Base-by-base conservation (phyloP, 2,888 invertebrate genomes). In the Acrocyrtus sp. region DNA sequence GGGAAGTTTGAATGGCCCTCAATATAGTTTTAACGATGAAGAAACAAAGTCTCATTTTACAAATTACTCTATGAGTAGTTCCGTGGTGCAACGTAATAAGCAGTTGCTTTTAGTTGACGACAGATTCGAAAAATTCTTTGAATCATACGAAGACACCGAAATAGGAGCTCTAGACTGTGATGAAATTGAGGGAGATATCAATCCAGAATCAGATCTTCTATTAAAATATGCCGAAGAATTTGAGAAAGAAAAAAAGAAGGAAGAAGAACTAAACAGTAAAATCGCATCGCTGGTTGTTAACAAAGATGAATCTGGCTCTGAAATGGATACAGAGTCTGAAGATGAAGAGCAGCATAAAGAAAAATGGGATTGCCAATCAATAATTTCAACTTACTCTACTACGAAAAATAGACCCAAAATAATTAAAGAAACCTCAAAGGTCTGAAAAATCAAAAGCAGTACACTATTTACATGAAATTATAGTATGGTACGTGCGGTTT, bases 21-120 rank as follows among this genome's bases (percentile, higher is more conserved):
- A 85, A 63, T 86, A 84, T 67, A 82, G 56, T 27, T 72, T 66
- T 27, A 68, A 72, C 67, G 88, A 90, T 50, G 92, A 92, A 80
- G 95, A 96, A 84, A 92, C 92, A 0, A 93, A 91, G 83, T 93
- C 96, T 0, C 87, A 92, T 8, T 96, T 96, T 85, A 96, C 97
- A 0, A 92, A 93, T 81, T 97, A 96, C 85, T 96, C 96, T 0
- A 92, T 97, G 91, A 91, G 92, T 0, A 96, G 96, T 27, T 96
- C 95, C 79, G 92, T 96, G 1, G 92, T 97, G 24, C 86, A 89
- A 17, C 88, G 97, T 62, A 96, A 94, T 84, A 89, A 94, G 61
- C 92, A 94, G 8, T 86, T 97, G 0, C 87, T 90, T 0, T 83
- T 94, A 17, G 85, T 97, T 0, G 98, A 98, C 85, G 90, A 93